Evolutionary conservation across 2,888 invertebrate genomes (phyloP).

Genomic region (Dione vanillae): DNA sequence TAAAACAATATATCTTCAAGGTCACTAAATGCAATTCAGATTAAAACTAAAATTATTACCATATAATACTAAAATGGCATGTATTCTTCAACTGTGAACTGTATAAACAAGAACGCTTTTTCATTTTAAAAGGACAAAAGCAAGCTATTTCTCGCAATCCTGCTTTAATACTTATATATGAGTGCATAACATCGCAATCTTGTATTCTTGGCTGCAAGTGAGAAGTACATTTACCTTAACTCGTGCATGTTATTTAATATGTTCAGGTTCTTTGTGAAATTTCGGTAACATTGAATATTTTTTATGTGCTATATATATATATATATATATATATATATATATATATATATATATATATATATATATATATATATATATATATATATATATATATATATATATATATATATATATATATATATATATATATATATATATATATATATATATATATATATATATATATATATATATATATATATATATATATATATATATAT

Average conservation of each 20-base stretch:
- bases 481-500: no score
- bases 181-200: conserved; percentile 13
- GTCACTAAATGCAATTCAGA: not conserved
- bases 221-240: not conserved
- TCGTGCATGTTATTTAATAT: not conserved
- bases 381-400: no score
- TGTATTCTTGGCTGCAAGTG: conserved; percentile 5
- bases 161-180: conserved; percentile 13
- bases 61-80: not conserved
- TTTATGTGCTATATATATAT: no score
- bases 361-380: no score
- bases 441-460: no score
- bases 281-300: not conserved
- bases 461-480: no score
- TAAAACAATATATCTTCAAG: not conserved
- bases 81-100: not conserved
- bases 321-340: no score
- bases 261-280: not conserved
- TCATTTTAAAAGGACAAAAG: conserved; percentile 16
- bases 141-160: conserved; percentile 1
- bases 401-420: no score
- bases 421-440: no score
- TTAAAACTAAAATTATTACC: not conserved
- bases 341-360: no score
- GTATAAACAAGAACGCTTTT: not conserved